Base-by-base conservation (phyloP, 2,888 invertebrate genomes). In the Drosophila anceps region DNA sequence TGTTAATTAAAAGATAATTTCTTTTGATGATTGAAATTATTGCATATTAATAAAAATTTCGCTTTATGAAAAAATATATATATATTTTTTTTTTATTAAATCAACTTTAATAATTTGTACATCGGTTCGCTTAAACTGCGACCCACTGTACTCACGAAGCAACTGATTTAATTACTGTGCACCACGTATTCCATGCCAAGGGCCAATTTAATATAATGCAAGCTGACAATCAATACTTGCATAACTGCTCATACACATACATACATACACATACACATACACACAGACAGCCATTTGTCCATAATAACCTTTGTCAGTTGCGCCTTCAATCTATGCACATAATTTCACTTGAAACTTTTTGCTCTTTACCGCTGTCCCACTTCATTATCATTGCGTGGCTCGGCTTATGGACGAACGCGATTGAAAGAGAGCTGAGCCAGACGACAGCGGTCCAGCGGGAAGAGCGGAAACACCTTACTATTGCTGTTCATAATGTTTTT, bases 301-400 rank as follows among this genome's bases (percentile, higher is more conserved):
- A 29, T n/a, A 48, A 44, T 44, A 57, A 54, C 43, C 41, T 63
- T 54, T 73, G 65, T 41, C 37, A 48, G 65, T 62, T 48, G 60
- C 60, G n/a, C 15, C 35, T 60, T 57, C n/a, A 37, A 63, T 63
- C 62, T 69, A 48, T 65, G 59, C 64, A 57, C 59, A 74, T 65
- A 70, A 60, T 55, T 76, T 69, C 58, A 70, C 69, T 72, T 75
- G 18, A 35, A 44, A 55, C n/a, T 61, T 69, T 69, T 61, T 69
- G 54, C 66, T 61, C 63, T 73, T 68, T 73, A 68, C 69, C 73
- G 50, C 70, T 71, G 80, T 80, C 77, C 63, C 74, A 71, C 76
- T 79, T 70, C 51, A 59, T 64, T 71, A 68, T 58, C 69, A 68
- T 68, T 68, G 69, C 65, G 64, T 60, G 64, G 35, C 58, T 31